These are phyloP conservation scores for Nibea albiflora DNA, from an alignment of 2,113 vertebrate species.

Conservation along the genomic window DNA sequence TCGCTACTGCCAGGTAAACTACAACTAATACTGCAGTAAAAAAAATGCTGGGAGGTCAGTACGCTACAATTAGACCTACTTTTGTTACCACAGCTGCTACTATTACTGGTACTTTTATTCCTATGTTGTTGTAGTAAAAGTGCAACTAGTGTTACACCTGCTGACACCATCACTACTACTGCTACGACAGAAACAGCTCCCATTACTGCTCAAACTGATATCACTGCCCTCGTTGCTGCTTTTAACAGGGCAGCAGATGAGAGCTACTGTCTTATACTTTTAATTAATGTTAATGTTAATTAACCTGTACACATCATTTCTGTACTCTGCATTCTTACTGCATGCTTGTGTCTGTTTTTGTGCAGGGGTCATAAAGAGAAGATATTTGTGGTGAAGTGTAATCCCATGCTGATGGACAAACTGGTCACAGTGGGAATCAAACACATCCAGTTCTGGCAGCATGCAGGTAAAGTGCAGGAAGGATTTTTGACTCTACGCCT, in stretches of 20 bases:
- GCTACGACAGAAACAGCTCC: too few species aligned
- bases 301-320: too few species aligned
- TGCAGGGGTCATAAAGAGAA: slow-evolving; percentile 95
- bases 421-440: slow-evolving; percentile 96
- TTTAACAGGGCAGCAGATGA: too few species aligned
- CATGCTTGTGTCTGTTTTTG: slow-evolving; percentile 4
- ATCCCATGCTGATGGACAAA: slow-evolving; percentile 92
- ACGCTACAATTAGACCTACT: too few species aligned
- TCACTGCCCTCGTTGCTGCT: neutral
- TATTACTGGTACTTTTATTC: neutral
- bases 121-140: neutral
- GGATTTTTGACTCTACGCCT: neutral
- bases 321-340: neutral
- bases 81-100: neutral
- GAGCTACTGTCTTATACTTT: too few species aligned
- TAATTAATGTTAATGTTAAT: too few species aligned
- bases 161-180: neutral
- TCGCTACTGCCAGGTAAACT: slow-evolving; percentile 91
- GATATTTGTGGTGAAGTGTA: slow-evolving; percentile 96
- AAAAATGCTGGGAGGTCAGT: neutral
- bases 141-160: neutral
- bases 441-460: slow-evolving; percentile 98
- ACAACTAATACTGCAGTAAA: neutral
- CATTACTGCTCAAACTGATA: neutral
- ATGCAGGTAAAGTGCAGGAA: slow-evolving; percentile 85